These are phyloP conservation scores for Microtus oregoni DNA, from an alignment of 2,113 vertebrate genomes.

Conservation along the genomic window DNA sequence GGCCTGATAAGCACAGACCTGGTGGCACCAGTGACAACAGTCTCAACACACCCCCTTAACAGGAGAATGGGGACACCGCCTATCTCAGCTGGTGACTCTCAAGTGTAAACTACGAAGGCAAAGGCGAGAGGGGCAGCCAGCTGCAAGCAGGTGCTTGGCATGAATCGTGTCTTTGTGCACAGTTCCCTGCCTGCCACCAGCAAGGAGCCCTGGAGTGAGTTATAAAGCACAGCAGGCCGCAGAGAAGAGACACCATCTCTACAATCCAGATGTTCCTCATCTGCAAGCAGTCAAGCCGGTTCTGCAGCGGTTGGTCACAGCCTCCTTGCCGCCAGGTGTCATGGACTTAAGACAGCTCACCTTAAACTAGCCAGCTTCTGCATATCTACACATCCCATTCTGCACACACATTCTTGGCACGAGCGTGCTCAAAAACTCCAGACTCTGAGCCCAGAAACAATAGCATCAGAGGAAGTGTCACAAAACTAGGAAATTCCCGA, in stretches of 20 bases:
- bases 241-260: not conserved
- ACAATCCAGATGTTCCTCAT: not conserved
- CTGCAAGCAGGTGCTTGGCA: rapidly evolving
- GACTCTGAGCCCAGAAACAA: not conserved
- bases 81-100: rapidly evolving
- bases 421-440: not conserved
- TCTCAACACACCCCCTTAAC: rapidly evolving
- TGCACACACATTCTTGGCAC: not conserved
- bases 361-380: not conserved
- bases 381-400: rapidly evolving
- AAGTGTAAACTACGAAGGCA: rapidly evolving
- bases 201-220: rapidly evolving
- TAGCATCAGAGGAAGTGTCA: not conserved
- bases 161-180: rapidly evolving
- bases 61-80: rapidly evolving
- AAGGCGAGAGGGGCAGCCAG: rapidly evolving
- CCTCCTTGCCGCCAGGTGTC: not conserved
- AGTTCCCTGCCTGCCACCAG: not conserved
- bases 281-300: not conserved
- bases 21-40: not conserved
- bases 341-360: rapidly evolving
- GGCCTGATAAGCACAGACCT: not conserved
- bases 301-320: rapidly evolving
- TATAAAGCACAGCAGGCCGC: rapidly evolving
- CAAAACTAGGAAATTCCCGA: not conserved